Base-by-base conservation (phyloP, 2,888 invertebrate species). In the Bembecia ichneumoniformis region DNA sequence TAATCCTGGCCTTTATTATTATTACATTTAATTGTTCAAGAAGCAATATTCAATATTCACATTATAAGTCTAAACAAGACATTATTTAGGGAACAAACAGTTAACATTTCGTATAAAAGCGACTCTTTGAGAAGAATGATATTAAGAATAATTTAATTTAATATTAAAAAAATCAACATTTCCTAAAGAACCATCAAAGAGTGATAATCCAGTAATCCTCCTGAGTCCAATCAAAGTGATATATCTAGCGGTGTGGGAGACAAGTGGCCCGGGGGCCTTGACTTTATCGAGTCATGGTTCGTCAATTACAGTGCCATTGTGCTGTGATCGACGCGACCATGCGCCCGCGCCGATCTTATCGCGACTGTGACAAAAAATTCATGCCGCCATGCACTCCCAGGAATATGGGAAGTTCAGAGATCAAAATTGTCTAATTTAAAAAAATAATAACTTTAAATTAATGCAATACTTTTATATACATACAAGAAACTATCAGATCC, bases 251-350 rank as follows among this genome's bases (percentile, higher is more conserved):
- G 45, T 16, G 11, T 46, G 57, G 64, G 60, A 66, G 71, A 72
- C 71, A 71, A 67, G 66, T 65, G 62, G 65, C 58, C 53, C 52
- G 51, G 60, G 28, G 60, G 59, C 78, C 80, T 79, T 79, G 80
- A 77, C 74, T 77, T 76, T 74, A 74, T 74, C 81, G 60, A 82
- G 82, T 83, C 82, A 83, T 82, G 83, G 80, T 79, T 82, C 77
- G 82, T 81, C 83, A 82, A 84, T 84, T 82, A 83, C 76, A 54
- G 55, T 52, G 56, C 77, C 63, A 82, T 83, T 83, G 83, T 83
- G 66, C 63, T 50, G 55, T 62, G 71, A 67, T 64, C 66, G 63
- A 55, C 58, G 64, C 59, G 57, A 52, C 62, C 61, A 59, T 51
- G 55, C 62, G 66, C 62, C 49, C 51, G 64, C 58, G 60, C 50